Percentiles rank a stretch among this genome's conserved stretches.
Evolutionary conservation across 1,140 invertebrate species (phyloP).

Genomic region (Limonius californicus): DNA sequence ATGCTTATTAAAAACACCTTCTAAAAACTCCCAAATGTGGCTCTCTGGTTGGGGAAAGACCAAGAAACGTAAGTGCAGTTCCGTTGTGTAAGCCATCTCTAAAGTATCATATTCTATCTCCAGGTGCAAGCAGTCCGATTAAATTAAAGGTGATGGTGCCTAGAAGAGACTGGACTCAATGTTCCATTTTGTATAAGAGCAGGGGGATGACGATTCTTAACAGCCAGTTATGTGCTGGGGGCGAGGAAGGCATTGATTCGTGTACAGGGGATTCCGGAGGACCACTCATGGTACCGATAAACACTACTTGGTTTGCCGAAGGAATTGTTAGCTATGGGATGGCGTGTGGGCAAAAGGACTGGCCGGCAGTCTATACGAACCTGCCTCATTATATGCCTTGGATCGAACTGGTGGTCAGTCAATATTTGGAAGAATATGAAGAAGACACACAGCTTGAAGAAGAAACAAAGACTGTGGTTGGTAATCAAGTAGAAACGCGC

Average conservation of each 20-base stretch:
- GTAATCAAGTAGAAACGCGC: no score
- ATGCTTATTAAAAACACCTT: no score
- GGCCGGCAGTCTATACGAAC: conserved; percentile 57
- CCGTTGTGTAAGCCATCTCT: not conserved
- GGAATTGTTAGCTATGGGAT: conserved; percentile 66
- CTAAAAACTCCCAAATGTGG: not conserved
- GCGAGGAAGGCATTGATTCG: conserved; percentile 58
- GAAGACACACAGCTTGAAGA: no score
- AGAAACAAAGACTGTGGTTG: no score
- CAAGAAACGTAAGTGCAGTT: not conserved
- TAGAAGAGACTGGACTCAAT: conserved; percentile 34
- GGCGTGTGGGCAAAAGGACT: conserved; percentile 51
- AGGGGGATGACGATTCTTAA: not conserved
- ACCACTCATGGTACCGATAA: conserved; percentile 56
- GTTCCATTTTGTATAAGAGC: not conserved
- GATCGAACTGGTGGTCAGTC: no score
- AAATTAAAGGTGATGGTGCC: conserved; percentile 44
- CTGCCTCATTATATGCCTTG: conserved; percentile 51
- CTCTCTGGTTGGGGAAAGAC: not conserved
- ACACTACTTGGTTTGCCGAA: conserved; percentile 51
- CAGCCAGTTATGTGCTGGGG: conserved; percentile 60
- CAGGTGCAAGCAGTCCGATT: not conserved
- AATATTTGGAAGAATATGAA: conserved; percentile 38
- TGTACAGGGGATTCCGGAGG: conserved; percentile 73
- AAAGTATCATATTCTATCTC: no score